Percentiles rank a stretch among this genome's conserved stretches.
phyloP scores from a whole-genome alignment of 2,888 invertebrate genomes.

The Diogma glabrata region DNA sequence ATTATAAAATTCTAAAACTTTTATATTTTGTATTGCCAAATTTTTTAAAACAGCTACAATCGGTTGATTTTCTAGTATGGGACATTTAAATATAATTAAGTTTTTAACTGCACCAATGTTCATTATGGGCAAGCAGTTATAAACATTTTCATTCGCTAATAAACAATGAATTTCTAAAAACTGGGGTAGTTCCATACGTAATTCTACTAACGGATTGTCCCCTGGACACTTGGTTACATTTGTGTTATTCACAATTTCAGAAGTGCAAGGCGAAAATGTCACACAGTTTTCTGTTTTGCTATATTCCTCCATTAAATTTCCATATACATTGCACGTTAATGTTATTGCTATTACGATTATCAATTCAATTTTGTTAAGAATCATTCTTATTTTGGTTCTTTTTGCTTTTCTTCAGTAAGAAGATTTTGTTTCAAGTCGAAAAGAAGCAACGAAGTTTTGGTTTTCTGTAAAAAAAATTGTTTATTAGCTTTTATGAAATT shows the following conservation, averaged over 20 bases:
- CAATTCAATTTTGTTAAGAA: no score
- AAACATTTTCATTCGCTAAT: slow-evolving; percentile 28
- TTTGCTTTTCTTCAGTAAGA: no score
- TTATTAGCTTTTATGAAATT: no score
- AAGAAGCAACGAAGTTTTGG: no score
- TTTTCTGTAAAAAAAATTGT: no score
- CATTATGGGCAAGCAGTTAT: slow-evolving; percentile 28
- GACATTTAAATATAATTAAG: slow-evolving; percentile 32
- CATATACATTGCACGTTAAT: no score
- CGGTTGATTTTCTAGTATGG: slow-evolving; percentile 35
- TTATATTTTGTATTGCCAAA: slow-evolving; percentile 29
- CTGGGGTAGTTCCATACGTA: slow-evolving; percentile 27
- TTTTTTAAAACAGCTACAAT: slow-evolving; percentile 32
- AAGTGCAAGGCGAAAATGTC: slow-evolving; percentile 26
- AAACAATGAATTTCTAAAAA: slow-evolving; percentile 32
- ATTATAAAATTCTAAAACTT: slow-evolving; percentile 40
- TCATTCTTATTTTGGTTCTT: no score
- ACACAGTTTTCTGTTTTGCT: slow-evolving; percentile 12
- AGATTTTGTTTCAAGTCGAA: no score
- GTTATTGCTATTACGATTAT: no score
- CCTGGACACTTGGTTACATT: slow-evolving; percentile 32
- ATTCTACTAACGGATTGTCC: slow-evolving; percentile 27
- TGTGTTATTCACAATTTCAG: slow-evolving; percentile 27
- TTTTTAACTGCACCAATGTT: slow-evolving; percentile 26
- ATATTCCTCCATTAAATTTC: background rate